phyloP scores from a whole-genome alignment of 1,140 invertebrate species.

The Zophobas morio region DNA sequence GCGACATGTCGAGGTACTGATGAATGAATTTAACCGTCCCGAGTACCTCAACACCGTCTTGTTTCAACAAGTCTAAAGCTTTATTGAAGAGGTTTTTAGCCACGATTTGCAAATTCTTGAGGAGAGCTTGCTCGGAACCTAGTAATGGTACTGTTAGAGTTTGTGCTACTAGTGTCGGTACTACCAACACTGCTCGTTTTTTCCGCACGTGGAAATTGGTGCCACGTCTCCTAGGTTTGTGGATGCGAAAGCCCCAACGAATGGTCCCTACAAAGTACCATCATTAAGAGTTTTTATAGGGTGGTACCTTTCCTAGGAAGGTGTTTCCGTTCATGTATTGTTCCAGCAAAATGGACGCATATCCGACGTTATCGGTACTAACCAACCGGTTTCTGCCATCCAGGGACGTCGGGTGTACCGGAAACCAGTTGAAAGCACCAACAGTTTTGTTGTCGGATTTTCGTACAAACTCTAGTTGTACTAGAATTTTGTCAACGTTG shows the following conservation, averaged over 20 bases:
- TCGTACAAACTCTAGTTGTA: conserved; percentile 81
- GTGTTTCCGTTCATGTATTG: conserved; percentile 79
- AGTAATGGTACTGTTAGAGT: conserved; percentile 88
- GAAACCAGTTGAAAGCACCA: conserved; percentile 91
- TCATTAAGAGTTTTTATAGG: neutral
- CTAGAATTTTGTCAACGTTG: conserved; percentile 87
- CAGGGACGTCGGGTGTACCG: conserved; percentile 94
- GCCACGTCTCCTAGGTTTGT: conserved; percentile 93
- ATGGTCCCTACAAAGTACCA: conserved; percentile 76
- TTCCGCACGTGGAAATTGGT: conserved; percentile 78
- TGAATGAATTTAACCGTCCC: conserved; percentile 82
- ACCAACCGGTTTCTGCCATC: conserved; percentile 92
- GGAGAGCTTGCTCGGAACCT: conserved; percentile 89
- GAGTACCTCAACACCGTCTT: conserved; percentile 71
- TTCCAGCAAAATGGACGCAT: conserved; percentile 88
- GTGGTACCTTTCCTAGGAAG: conserved; percentile 79
- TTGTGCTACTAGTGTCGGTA: conserved; percentile 79
- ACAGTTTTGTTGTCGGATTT: conserved; percentile 72
- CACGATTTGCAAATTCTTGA: conserved; percentile 92
- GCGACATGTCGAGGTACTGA: conserved; percentile 88
- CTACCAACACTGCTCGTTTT: conserved; percentile 82
- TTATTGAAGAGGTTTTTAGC: conserved; percentile 81
- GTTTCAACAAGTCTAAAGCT: conserved; percentile 74
- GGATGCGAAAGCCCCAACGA: conserved; percentile 92
- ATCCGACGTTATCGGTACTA: conserved; percentile 93